Evolutionary conservation across 2,113 vertebrate species (phyloP), one percentile per base, ranked within the genome.

Genomic region (Salvelinus sp.): DNA sequence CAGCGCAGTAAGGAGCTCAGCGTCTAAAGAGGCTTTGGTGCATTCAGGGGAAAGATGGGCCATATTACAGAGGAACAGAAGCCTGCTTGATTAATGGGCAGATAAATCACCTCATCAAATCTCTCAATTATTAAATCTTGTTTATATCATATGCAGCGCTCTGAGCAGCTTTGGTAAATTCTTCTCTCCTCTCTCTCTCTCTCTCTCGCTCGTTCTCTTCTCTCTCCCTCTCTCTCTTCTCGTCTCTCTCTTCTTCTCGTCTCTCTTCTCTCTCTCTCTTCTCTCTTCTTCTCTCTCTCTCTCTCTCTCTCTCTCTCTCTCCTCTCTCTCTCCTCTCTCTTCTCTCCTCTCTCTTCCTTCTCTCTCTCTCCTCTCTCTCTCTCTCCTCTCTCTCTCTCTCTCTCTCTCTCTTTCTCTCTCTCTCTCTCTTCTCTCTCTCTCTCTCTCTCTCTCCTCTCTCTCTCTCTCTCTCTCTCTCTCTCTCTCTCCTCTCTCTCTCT

Each of bases 81-180:
- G 95, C 95, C 88, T 91, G 93, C 95, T 96, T 97, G 96, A 98
- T 98, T 97, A 97, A 98, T 98, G 95, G 92, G 70, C 92, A 91
- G 96, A 98, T 99, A 96, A 96, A 98, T 97, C 96, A 96, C 95
- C 86, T 86, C 96, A 96, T 96, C 95, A 98, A 97, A 98, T 97
- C 96, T 98, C 95, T 96, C 97, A 95, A 96, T 98, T 98, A 98
- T 98, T 98, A 99, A 97, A 96, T 97, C 96, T 95, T 96, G 95
- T 97, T 97, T 98, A n/a, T n/a, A n/a, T n/a, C n/a, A n/a, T n/a
- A n/a, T n/a, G n/a, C n/a, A n/a, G n/a, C n/a, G n/a, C n/a, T n/a
- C n/a, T 90, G 94, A 96, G 94, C 95, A 95, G 96, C 96, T 97
- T 94, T 96, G 94, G 93, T 95, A 93, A 95, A 90, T 89, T 87